Evolutionary conservation across 2,797 vertebrate genomes (phyloP), one percentile per base, ranked within the genome.

Genomic region (Lindbergichthys nudifrons): DNA sequence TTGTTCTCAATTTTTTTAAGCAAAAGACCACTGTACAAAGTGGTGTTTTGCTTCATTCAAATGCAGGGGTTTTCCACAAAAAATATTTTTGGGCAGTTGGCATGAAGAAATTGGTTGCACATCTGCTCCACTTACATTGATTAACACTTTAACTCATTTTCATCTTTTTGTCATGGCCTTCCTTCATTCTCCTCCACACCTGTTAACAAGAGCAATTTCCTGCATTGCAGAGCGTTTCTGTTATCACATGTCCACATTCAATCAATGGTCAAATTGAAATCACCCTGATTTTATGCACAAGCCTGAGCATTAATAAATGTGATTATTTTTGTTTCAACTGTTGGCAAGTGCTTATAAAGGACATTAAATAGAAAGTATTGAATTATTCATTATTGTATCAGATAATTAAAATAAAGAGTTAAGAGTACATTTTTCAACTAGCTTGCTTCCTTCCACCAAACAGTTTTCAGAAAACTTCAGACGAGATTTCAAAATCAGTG

Each of bases 171-270:
- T 77, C 63, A 32, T 8, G 61, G 32, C 36, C 57, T 64, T 53
- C 74, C 42, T 69, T 58, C 50, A 57, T 76, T 60, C 46, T 74
- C 41, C 11, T 21, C 11, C 67, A 58, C 73, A 80, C 71, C 77
- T 84, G 77, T 75, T 71, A 80, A 77, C 68, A 77, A 74, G 41
- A 65, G 54, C 75, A 79, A 77, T 79, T 77, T 81, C 79, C 65
- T 79, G 53, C 39, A 32, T 14, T 42, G n/a, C 36, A 16, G 14
- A 63, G 48, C 7, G 6, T 52, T 74, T 65, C 41, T 69, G 30
- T 42, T 65, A 57, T 60, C 45, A 1, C 4, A 15, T 19, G 54
- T 58, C 50, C 68, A 58, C 70, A 53, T 77, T 66, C 26, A 79
- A 57, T 26, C 26, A 26, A 26, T 26, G 26, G 26, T 26, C 26